phyloP scores from a whole-genome alignment of 2,888 invertebrate genomes.

The Adelognathus sp. region DNA sequence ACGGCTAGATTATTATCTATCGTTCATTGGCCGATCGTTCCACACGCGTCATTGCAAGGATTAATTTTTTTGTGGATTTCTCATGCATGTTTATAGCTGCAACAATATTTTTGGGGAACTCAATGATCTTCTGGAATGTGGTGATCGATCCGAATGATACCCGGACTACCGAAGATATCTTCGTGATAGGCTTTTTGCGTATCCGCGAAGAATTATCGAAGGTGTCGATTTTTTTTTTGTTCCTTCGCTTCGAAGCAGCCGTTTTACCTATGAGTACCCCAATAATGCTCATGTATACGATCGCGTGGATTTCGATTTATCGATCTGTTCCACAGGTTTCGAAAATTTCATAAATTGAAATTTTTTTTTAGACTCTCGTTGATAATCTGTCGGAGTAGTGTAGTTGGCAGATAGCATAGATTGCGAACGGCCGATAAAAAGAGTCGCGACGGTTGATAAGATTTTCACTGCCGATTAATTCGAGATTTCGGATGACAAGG shows the following conservation, averaged over 20 bases:
- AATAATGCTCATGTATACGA: too few relatives aligned
- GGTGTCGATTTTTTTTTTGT: not conserved
- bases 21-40: not conserved
- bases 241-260: not conserved
- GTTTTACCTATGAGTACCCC: too few relatives aligned
- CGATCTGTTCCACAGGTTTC: not conserved
- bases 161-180: too few relatives aligned
- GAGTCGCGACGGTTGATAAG: conserved; percentile 39
- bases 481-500: not conserved
- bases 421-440: conserved; percentile 47
- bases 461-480: conserved; percentile 5
- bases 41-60: too few relatives aligned
- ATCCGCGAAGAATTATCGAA: not conserved
- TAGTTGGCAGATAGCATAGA: conserved; percentile 18
- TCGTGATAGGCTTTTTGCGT: not conserved
- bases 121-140: too few relatives aligned
- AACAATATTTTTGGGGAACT: too few relatives aligned
- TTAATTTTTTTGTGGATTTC: too few relatives aligned
- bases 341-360: not conserved
- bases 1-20: not conserved
- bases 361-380: conserved; percentile 21
- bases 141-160: too few relatives aligned
- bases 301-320: not conserved
- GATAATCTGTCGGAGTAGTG: conserved; percentile 6
- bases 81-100: too few relatives aligned